A percentile compares a stretch with the other conserved stretches of the same genome.
Conservation (phyloP, 2,888 invertebrate genomes). For the Rhamphomyia laevipes region DNA sequence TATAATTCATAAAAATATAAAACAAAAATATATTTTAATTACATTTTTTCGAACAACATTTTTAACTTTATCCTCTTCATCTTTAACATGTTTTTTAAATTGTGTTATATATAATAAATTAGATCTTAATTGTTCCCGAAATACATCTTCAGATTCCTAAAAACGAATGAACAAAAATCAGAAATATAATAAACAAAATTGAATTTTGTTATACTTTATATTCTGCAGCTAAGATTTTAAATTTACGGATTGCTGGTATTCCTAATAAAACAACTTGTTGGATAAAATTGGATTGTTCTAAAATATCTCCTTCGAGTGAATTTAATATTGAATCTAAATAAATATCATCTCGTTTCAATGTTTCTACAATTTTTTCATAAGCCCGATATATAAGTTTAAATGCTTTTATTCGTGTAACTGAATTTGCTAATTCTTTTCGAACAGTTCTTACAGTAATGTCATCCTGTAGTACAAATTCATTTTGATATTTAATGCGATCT, state of each 20-base stretch:
- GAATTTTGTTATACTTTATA: not conserved
- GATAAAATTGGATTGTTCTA: slow-evolving; percentile 32
- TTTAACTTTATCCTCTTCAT: not conserved
- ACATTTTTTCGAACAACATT: not conserved
- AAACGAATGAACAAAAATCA: no score
- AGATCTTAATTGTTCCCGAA: no score
- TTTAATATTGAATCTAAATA: slow-evolving; percentile 34
- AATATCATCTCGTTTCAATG: slow-evolving; percentile 28
- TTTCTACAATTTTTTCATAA: slow-evolving; percentile 30
- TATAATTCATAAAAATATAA: no score
- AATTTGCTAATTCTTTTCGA: slow-evolving; percentile 30
- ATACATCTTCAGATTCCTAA: no score
- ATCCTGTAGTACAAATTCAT: slow-evolving; percentile 28
- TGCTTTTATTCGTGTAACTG: slow-evolving; percentile 30
- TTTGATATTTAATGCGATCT: slow-evolving; percentile 31
- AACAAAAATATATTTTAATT: not conserved
- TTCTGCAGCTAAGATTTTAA: not conserved
- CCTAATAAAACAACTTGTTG: slow-evolving; percentile 32
- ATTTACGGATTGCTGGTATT: slow-evolving; percentile 25
- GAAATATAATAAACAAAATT: no score
- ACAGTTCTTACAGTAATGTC: slow-evolving; percentile 25
- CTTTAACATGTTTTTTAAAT: no score
- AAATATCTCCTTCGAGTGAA: slow-evolving; percentile 29
- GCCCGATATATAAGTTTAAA: slow-evolving; percentile 30
- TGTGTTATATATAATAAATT: no score